phyloP scores from a whole-genome alignment of 2,797 vertebrate genomes.

The Crossoptilon crossoptilon region DNA sequence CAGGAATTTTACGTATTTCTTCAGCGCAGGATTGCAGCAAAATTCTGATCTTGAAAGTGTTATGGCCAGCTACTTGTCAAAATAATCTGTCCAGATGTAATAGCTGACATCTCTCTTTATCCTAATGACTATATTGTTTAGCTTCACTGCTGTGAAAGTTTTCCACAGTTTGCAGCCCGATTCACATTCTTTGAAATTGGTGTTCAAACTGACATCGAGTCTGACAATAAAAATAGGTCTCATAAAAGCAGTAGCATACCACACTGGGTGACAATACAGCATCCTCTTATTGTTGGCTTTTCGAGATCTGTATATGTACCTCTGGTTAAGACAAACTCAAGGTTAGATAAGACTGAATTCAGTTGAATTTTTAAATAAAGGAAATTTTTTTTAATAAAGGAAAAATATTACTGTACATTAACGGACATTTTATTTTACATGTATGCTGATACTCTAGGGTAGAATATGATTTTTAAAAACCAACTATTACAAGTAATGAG shows the following conservation, averaged over 20 bases:
- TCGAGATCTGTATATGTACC: background rate
- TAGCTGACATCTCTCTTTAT: background rate
- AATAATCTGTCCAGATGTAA: background rate
- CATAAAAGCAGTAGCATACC: background rate
- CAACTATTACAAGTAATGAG: background rate
- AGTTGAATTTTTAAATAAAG: background rate
- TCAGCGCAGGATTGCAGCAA: background rate
- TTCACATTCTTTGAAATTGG: background rate
- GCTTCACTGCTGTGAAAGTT: background rate
- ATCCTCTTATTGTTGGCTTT: background rate
- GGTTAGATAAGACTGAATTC: slow-evolving; percentile 5
- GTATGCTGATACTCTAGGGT: background rate
- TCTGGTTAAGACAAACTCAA: background rate
- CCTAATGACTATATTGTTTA: background rate
- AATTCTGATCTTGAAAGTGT: slow-evolving; percentile 25
- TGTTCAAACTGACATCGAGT: background rate
- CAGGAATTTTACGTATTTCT: background rate
- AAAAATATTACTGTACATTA: background rate
- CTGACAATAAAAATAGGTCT: background rate
- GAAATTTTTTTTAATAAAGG: background rate
- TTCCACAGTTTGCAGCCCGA: background rate
- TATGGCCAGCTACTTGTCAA: background rate
- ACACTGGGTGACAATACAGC: background rate
- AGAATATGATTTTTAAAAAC: background rate
- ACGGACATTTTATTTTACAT: background rate